Evolutionary conservation across 2,888 invertebrate species (phyloP), one percentile per base, ranked within the genome.

Genomic region (Mystacides longicornis): DNA sequence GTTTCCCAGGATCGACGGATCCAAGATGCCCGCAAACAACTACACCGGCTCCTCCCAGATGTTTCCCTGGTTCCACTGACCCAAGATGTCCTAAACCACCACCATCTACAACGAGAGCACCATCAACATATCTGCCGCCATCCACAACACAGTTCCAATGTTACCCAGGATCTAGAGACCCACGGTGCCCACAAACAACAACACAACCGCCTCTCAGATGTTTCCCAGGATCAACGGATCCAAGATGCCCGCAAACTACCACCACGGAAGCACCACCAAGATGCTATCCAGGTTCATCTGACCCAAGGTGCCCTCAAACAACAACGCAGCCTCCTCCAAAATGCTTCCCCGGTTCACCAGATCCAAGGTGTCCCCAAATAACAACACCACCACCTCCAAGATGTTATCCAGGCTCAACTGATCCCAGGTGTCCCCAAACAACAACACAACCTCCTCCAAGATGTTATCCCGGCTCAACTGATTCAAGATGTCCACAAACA

Each of bases 1-100:
- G 67, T 23, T 65, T 62, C 52, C 71, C 71, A 16, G 71, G 71
- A 49, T 67, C 67, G 1, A 63, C 58, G 69, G 72, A 74, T 62
- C 69, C 71, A 0, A 64, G 69, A 14, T 69, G 68, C 59, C 69
- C 68, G 2, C 52, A 56, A 31, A 64, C 65, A 67, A 73, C 37
- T 7, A n/a, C n/a, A n/a, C 27, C 61, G 49, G 49, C 51, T 9
- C 23, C n/a, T 3, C 11, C 14, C 63, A 61, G 20, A 63, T 56
- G 52, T 45, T 56, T 18, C 22, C 56, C 56, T 18, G 55, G 68
- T 62, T 67, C 69, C 0, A 51, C 5, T 4, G 71, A 72, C 7
- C 66, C 67, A 1, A 62, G 63, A 56, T 64, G 58, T 53, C 31
- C 37, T n/a, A 60, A 55, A 63, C 66, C 43, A 63, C 65, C 14